Evolutionary conservation across 2,888 invertebrate species (phyloP).

Genomic region (Carterocephalus palaemon): DNA sequence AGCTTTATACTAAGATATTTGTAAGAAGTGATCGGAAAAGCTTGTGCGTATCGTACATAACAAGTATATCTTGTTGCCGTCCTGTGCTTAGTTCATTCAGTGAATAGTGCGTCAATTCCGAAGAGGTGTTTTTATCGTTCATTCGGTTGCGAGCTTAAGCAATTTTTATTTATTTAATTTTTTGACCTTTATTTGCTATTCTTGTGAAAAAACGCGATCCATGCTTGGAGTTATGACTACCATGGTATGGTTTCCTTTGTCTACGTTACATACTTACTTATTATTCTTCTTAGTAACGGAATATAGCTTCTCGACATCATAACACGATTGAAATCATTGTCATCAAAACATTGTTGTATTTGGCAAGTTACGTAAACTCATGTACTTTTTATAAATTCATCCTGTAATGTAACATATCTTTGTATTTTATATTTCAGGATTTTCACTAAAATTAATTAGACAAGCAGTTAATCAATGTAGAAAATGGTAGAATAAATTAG

Average conservation of each 20-base stretch:
- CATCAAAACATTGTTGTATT: constrained; percentile 16
- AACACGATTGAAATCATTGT: constrained; percentile 32
- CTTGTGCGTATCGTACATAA: constrained; percentile 42
- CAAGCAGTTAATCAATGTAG: constrained; percentile 19
- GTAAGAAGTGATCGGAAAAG: constrained; percentile 44
- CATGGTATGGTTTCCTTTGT: constrained; percentile 80
- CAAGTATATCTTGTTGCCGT: constrained; percentile 58
- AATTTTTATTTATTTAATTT: constrained; percentile 49
- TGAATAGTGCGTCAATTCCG: constrained; percentile 64
- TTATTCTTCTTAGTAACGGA: constrained; percentile 58
- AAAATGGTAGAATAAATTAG: constrained; percentile 17
- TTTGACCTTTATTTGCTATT: constrained; percentile 59
- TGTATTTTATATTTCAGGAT: constrained; percentile 9
- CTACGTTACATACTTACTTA: constrained; percentile 62
- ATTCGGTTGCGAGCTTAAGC: constrained; percentile 68
- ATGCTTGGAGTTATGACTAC: constrained; percentile 79
- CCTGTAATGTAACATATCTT: constrained; percentile 9
- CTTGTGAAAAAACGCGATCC: constrained; percentile 74
- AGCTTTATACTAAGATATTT: constrained; percentile 45
- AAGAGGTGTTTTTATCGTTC: constrained; percentile 61
- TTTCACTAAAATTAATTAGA: constrained; percentile 11
- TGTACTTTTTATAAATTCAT: constrained; percentile 7
- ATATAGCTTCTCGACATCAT: constrained; percentile 50
- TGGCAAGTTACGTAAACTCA: constrained; percentile 23
- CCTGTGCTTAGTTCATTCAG: constrained; percentile 73